Conservation (phyloP, 2,888 invertebrate genomes). For the Stratiomys singularior region DNA sequence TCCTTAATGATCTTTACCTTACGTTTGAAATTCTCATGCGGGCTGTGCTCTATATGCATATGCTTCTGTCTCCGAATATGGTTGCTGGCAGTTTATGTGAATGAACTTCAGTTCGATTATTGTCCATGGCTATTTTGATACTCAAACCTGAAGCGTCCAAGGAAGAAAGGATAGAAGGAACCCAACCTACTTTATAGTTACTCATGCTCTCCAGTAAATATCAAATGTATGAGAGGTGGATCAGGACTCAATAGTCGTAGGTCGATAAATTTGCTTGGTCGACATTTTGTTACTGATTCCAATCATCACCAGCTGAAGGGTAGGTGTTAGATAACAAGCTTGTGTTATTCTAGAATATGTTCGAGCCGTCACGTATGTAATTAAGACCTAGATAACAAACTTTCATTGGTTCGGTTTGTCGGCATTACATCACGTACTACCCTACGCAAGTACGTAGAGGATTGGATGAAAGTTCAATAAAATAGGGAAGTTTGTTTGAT, state of each 20-base stretch:
- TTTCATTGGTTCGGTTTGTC: background rate
- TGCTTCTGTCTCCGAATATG: too few species aligned
- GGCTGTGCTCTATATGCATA: too few species aligned
- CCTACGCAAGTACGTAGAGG: background rate
- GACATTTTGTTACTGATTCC: background rate
- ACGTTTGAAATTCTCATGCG: too few species aligned
- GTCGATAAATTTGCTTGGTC: constrained; percentile 1
- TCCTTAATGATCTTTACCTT: too few species aligned
- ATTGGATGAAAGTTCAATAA: background rate
- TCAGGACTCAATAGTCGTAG: background rate
- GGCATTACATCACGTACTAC: background rate
- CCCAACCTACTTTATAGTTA: background rate
- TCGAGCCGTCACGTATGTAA: background rate
- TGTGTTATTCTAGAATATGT: background rate
- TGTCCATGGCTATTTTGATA: background rate
- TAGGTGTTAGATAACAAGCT: background rate
- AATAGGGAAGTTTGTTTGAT: constrained; percentile 3
- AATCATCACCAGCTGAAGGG: background rate
- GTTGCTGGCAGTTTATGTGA: too few species aligned
- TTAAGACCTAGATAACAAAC: constrained; percentile 5
- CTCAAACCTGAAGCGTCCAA: background rate
- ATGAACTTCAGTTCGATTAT: background rate
- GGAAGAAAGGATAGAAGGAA: background rate
- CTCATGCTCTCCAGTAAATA: background rate
- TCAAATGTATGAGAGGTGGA: background rate